Evolutionary conservation across 2,888 invertebrate genomes (phyloP), one percentile per base, ranked within the genome.

Genomic region (Linyphia triangularis): DNA sequence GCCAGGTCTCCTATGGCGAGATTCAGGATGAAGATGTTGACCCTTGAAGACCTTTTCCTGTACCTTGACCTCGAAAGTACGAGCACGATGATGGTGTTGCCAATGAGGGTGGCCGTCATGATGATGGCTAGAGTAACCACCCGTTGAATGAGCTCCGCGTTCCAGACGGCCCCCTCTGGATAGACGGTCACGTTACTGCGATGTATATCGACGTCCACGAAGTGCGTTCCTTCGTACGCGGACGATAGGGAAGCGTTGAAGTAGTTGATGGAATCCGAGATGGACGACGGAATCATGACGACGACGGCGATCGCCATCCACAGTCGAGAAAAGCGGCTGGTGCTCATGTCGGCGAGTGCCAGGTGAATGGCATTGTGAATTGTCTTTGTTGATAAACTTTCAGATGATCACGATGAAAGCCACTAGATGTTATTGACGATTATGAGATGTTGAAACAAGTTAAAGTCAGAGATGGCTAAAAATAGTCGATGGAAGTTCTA

Each of bases 1-100:
- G 92, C 92, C 26, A 93, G 91, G 90, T 93, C 93, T 0, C 93
- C 93, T 6, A 93, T 91, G 1, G 93, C 93, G 57, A 93, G 91
- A 89, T 93, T 93, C 33, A 93, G 91, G 81, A 93, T 93, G 91
- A 93, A 93, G 51, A 93, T 92, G 89, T 93, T 93, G 13, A 93
- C 93, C 16, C 93, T 91, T 78, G 92, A 92, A 77, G 92, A 91
- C 26, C 92, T 90, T n/a, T 93, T 91, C 59, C 92, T 90, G 84
- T 92, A 92, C 57, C 91, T 90, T 65, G 92, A 92, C 81, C 92
- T 92, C 3, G 92, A 92, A 5, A 93, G 91, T 37, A 93, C 92
- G 5, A 92, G 90, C n/a, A 93, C 92, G 43, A 93, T 93, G 26
- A 92, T 91, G 4, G 91, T 91, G 90, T 93, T 93, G 0, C 93